Percentiles rank a stretch among this genome's conserved stretches.
phyloP scores from a whole-genome alignment of 2,888 invertebrate genomes.

The Ectropis crepuscularia region DNA sequence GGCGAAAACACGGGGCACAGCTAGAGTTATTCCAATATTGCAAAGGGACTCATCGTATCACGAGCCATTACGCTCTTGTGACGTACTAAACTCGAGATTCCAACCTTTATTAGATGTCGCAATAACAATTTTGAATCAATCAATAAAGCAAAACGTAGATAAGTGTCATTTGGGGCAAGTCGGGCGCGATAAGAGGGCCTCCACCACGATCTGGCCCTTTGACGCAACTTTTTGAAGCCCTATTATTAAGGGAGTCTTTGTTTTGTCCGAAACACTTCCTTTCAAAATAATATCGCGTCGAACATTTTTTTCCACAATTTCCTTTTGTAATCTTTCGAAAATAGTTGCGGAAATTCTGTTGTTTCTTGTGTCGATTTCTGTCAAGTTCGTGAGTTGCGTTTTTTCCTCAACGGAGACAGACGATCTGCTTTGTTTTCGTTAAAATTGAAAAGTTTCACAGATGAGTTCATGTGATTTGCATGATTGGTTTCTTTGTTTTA shows the following conservation, averaged over 20 bases:
- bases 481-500: slow-evolving; percentile 17
- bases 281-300: slow-evolving; percentile 68
- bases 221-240: slow-evolving; percentile 62
- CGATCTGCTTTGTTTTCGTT: slow-evolving; percentile 28
- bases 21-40: too few species aligned
- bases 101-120: slow-evolving; percentile 20
- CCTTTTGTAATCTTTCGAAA: slow-evolving; percentile 52
- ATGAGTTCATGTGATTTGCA: slow-evolving; percentile 26
- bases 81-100: slow-evolving; percentile 6
- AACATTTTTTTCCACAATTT: slow-evolving; percentile 63
- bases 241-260: slow-evolving; percentile 69
- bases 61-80: slow-evolving; percentile 20
- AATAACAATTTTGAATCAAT: slow-evolving; percentile 63
- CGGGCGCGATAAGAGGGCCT: slow-evolving; percentile 66
- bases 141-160: slow-evolving; percentile 62
- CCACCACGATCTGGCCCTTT: slow-evolving; percentile 54
- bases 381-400: slow-evolving; percentile 28
- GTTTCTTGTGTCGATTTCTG: slow-evolving; percentile 34
- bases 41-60: background rate
- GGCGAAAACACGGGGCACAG: too few species aligned
- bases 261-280: slow-evolving; percentile 63
- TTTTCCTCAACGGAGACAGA: slow-evolving; percentile 28
- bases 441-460: slow-evolving; percentile 27
- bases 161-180: slow-evolving; percentile 70
- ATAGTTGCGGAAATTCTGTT: slow-evolving; percentile 58